Percentiles rank a stretch among this genome's conserved stretches.
Evolutionary conservation across 2,888 invertebrate genomes (phyloP).

Genomic region (Zygaena filipendulae): DNA sequence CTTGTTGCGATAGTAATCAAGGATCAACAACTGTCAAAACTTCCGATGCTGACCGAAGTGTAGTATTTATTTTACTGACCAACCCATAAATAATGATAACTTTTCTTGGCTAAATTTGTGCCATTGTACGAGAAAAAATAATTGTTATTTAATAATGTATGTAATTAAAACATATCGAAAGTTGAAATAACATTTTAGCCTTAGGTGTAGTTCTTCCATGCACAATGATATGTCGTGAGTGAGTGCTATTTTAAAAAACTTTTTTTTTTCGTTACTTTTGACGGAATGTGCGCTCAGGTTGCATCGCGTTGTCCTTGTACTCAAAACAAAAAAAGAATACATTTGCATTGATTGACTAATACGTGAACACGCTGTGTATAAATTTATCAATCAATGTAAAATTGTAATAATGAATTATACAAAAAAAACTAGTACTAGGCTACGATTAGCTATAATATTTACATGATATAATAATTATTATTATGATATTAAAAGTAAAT

Average conservation of each 20-base stretch:
- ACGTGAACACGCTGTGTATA: neutral
- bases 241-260: neutral
- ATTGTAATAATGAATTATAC: constrained; percentile 50
- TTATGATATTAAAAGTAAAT: too few relatives aligned
- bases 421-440: constrained; percentile 62
- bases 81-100: too few relatives aligned
- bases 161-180: constrained; percentile 55
- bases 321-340: too few relatives aligned
- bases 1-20: too few relatives aligned
- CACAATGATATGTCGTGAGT: constrained; percentile 27
- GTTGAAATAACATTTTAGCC: constrained; percentile 52
- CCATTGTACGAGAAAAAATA: constrained; percentile 53
- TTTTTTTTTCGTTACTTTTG: too few relatives aligned
- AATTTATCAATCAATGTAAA: constrained; percentile 24
- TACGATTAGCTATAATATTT: constrained; percentile 48
- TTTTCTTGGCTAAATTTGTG: constrained; percentile 42
- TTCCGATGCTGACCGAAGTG: too few relatives aligned
- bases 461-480: too few relatives aligned
- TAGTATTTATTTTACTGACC: too few relatives aligned
- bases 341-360: too few relatives aligned
- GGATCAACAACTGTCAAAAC: too few relatives aligned
- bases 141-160: constrained; percentile 51
- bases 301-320: too few relatives aligned
- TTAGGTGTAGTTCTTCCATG: constrained; percentile 66
- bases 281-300: too few relatives aligned